phyloP scores from a whole-genome alignment of 2,113 vertebrate species.

The Phrynosoma blainvillii region DNA sequence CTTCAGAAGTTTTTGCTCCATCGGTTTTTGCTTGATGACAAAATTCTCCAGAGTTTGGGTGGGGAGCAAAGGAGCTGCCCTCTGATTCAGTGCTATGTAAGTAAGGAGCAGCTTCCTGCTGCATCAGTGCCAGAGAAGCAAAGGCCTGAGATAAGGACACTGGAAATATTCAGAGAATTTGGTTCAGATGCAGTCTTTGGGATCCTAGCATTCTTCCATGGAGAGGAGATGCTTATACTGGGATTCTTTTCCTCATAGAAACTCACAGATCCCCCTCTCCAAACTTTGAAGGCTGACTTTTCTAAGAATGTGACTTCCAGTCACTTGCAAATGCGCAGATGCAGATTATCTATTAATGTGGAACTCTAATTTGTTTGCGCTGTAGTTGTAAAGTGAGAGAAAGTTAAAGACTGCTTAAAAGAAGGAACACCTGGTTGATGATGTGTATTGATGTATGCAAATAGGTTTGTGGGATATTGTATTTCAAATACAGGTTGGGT shows the following conservation, averaged over 20 bases:
- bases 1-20: neutral
- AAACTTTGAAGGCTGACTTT: neutral
- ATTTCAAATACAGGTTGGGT: too few species aligned
- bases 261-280: neutral
- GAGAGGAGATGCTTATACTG: neutral
- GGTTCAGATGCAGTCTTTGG: neutral
- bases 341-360: neutral
- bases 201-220: neutral
- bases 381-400: neutral
- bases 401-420: neutral
- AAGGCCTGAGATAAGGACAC: constrained; percentile 12
- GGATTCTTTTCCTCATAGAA: neutral
- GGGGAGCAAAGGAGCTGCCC: neutral
- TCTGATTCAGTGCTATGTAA: neutral
- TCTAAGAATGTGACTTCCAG: neutral
- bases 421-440: neutral
- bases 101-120: neutral
- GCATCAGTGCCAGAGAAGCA: neutral
- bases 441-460: neutral
- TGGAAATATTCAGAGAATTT: constrained; percentile 28
- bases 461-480: too few species aligned
- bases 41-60: neutral
- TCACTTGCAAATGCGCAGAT: neutral
- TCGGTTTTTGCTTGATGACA: neutral
- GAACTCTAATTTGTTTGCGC: neutral